phyloP scores from a whole-genome alignment of 2,113 vertebrate species.

The Oostethus manadensis region DNA sequence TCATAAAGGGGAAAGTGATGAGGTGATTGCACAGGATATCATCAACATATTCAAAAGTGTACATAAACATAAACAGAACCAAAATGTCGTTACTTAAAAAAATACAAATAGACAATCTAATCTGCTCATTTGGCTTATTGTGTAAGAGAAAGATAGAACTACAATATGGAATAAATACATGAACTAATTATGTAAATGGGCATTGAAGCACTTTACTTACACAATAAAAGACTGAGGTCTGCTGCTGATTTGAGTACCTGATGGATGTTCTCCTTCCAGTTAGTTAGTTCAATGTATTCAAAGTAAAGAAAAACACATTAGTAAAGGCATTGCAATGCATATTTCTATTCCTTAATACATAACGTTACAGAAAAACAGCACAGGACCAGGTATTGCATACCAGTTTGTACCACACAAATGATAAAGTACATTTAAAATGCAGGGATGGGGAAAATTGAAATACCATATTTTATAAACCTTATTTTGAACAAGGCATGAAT shows the following conservation, averaged over 20 bases:
- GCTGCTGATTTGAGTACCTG: constrained; percentile 24
- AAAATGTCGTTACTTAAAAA: constrained; percentile 11
- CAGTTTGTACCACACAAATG: constrained; percentile 4
- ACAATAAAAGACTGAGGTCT: constrained; percentile 28
- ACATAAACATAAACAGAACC: constrained; percentile 19
- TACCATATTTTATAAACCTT: not conserved
- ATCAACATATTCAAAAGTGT: constrained; percentile 22
- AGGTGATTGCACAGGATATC: constrained; percentile 52
- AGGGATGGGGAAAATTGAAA: not conserved
- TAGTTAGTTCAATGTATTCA: constrained; percentile 9
- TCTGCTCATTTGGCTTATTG: constrained; percentile 5
- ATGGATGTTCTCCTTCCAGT: constrained; percentile 14
- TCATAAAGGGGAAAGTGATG: constrained; percentile 47
- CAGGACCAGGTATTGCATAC: not conserved
- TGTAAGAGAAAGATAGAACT: constrained; percentile 4
- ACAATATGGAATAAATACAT: constrained; percentile 4
- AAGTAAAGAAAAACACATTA: constrained; percentile 3
- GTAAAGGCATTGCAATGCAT: constrained; percentile 7
- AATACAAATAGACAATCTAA: constrained; percentile 2
- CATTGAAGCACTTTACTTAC: constrained; percentile 5
- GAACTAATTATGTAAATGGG: not conserved
- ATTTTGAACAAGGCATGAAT: not conserved
- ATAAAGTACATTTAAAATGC: constrained; percentile 18
- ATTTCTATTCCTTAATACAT: not conserved
- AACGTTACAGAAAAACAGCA: not conserved